phyloP scores from a whole-genome alignment of 2,888 invertebrate genomes.

The Spodoptera picta region DNA sequence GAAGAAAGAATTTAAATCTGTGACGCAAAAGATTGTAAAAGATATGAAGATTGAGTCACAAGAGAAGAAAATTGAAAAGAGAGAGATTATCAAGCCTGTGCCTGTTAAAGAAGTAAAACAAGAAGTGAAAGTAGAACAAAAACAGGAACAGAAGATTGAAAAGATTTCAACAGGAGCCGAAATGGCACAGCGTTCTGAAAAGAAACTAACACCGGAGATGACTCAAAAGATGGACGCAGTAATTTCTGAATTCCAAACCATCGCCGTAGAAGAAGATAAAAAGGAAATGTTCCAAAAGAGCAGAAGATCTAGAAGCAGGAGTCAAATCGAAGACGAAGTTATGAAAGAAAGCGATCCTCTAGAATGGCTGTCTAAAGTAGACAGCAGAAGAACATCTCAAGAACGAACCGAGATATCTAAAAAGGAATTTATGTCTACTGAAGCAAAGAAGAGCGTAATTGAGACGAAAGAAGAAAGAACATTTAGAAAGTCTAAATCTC shows the following conservation, averaged over 20 bases:
- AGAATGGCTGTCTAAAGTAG: conserved; percentile 71
- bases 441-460: conserved; percentile 55
- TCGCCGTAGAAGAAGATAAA: conserved; percentile 66
- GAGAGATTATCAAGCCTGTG: conserved; percentile 38
- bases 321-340: conserved; percentile 71
- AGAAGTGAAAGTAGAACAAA: conserved; percentile 16
- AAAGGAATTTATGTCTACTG: conserved; percentile 53
- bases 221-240: conserved; percentile 80
- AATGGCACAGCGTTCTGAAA: conserved; percentile 80
- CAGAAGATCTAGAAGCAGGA: conserved; percentile 72
- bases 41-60: conserved; percentile 34
- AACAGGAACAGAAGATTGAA: conserved; percentile 29
- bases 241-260: conserved; percentile 78
- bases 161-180: conserved; percentile 67
- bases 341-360: conserved; percentile 69
- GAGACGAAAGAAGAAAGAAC: conserved; percentile 60
- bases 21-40: conserved; percentile 38
- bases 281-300: conserved; percentile 48
- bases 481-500: conserved; percentile 57
- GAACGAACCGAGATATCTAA: conserved; percentile 53
- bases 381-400: conserved; percentile 57
- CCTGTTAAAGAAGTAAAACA: conserved; percentile 40
- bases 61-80: conserved; percentile 48
- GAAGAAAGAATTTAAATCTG: conserved; percentile 39
- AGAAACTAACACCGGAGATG: conserved; percentile 73